Conservation (phyloP, 1,140 invertebrate genomes). For the Drosophila eugracilis region DNA sequence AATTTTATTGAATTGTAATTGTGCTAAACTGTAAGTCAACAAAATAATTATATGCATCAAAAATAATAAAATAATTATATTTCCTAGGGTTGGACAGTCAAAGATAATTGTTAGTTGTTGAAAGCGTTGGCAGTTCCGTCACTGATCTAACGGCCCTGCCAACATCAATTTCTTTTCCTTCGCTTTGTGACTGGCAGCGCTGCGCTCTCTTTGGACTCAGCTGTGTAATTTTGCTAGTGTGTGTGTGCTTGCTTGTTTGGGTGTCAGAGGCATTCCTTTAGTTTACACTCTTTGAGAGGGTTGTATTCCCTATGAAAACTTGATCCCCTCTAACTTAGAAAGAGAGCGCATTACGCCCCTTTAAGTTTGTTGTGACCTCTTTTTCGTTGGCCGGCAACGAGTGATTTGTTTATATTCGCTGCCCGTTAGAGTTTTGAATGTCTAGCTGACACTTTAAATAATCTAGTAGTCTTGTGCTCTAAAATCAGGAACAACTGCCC, state of each 20-base stretch:
- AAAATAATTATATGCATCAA: too few relatives aligned
- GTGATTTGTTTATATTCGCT: conserved; percentile 1
- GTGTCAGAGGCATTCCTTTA: conserved; percentile 15
- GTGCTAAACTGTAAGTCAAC: too few relatives aligned
- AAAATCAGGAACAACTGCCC: background rate
- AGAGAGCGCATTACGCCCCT: background rate
- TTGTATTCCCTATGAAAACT: background rate
- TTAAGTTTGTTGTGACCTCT: conserved; percentile 18
- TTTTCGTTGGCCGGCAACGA: conserved; percentile 13
- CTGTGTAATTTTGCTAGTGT: background rate
- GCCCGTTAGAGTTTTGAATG: background rate
- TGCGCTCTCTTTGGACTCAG: conserved; percentile 6
- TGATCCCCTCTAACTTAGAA: background rate
- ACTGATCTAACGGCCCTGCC: conserved; percentile 25
- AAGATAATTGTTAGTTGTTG: background rate
- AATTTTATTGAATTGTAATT: too few relatives aligned
- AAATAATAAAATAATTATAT: background rate
- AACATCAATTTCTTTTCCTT: background rate
- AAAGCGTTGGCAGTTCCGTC: background rate
- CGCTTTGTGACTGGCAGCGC: conserved; percentile 21
- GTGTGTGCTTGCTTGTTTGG: conserved; percentile 8
- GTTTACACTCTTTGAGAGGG: background rate
- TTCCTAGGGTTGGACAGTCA: background rate
- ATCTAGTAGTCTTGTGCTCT: background rate
- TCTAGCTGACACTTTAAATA: background rate